Conservation (phyloP, 2,888 invertebrate species). For the Drosophila glabriapex region DNA sequence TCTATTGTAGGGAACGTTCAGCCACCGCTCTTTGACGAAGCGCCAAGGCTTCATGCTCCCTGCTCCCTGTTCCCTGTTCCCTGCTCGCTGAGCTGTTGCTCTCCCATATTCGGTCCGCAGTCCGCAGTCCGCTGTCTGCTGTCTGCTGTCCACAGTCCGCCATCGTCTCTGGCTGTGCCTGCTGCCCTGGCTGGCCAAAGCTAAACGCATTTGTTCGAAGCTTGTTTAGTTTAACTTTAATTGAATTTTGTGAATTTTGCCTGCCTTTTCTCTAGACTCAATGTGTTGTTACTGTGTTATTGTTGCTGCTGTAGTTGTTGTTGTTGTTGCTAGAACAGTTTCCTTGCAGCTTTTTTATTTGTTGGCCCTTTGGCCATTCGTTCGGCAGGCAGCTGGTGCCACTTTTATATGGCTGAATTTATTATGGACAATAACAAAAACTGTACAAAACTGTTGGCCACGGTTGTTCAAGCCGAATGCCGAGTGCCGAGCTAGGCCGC, state of each 20-base stretch:
- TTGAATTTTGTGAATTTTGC: conserved; percentile 80
- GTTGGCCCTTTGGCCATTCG: conserved; percentile 61
- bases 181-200: conserved; percentile 50
- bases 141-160: not conserved
- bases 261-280: conserved; percentile 32
- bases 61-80: conserved; percentile 44
- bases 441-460: conserved; percentile 56
- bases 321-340: conserved; percentile 48
- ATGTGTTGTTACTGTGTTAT: conserved; percentile 32
- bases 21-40: conserved; percentile 70
- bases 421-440: conserved; percentile 76
- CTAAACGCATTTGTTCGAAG: conserved; percentile 82
- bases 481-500: conserved; percentile 30
- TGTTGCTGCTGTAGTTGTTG: conserved; percentile 31
- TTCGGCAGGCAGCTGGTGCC: conserved; percentile 72
- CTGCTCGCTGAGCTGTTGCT: conserved; percentile 29
- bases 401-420: conserved; percentile 79
- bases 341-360: conserved; percentile 63
- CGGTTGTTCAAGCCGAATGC: not conserved
- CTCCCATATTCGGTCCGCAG: not conserved
- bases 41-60: conserved; percentile 59
- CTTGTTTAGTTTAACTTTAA: conserved; percentile 82
- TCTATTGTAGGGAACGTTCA: conserved; percentile 63
- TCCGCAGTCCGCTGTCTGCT: conserved; percentile 4
- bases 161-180: conserved; percentile 17